Conservation (phyloP, 2,888 invertebrate genomes). For the Anthrax anthrax region DNA sequence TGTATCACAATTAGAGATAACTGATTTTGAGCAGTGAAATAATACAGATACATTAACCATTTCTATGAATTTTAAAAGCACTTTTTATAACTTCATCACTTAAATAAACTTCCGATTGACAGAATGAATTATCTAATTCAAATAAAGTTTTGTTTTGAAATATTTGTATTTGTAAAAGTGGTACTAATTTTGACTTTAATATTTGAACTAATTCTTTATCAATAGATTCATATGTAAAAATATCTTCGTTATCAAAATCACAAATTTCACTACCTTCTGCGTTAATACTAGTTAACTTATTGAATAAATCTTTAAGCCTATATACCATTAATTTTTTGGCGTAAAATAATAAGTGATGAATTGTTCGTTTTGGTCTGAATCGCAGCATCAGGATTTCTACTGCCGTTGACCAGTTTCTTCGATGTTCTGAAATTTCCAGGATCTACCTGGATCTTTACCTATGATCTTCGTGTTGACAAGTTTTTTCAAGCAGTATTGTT, state of each 20-base stretch:
- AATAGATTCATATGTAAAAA: no score
- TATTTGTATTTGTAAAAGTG: no score
- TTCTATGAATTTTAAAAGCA: neutral
- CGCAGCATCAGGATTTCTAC: neutral
- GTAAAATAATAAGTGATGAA: neutral
- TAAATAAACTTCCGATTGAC: slow-evolving; percentile 1
- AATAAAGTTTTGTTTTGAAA: slow-evolving; percentile 1
- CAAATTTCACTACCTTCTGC: slow-evolving; percentile 1
- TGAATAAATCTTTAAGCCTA: slow-evolving; percentile 3
- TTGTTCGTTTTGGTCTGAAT: slow-evolving; percentile 1
- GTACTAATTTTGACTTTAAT: no score
- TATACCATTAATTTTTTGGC: neutral
- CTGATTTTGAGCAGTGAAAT: no score
- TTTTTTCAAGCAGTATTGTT: slow-evolving; percentile 2
- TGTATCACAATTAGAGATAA: no score
- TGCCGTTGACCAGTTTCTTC: slow-evolving; percentile 2
- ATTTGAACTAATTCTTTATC: no score
- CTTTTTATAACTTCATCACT: slow-evolving; percentile 1
- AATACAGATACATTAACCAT: no score
- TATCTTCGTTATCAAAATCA: neutral
- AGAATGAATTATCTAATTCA: slow-evolving; percentile 3
- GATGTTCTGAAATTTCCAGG: slow-evolving; percentile 4
- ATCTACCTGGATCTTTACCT: slow-evolving; percentile 6
- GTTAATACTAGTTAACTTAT: slow-evolving; percentile 5
- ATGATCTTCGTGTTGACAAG: slow-evolving; percentile 5